phyloP scores from a whole-genome alignment of 2,113 vertebrate genomes.

The Oncorhynchus nerka region DNA sequence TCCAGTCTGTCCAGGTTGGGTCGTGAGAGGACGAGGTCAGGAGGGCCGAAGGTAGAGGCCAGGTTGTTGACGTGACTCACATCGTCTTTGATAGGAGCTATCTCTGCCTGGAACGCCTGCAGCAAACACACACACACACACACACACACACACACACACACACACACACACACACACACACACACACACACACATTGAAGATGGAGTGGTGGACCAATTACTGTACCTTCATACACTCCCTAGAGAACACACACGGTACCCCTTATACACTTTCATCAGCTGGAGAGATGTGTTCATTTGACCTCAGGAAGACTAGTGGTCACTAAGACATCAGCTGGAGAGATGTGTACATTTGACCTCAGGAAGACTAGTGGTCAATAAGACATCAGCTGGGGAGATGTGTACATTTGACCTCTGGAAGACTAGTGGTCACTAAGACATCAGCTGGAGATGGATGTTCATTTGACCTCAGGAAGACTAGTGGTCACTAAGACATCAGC shows the following conservation, averaged over 20 bases:
- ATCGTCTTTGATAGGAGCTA: constrained; percentile 87
- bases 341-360: too few species aligned
- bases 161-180: constrained; percentile 7
- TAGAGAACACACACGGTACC: neutral
- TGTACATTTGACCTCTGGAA: too few species aligned
- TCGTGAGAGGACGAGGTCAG: constrained; percentile 85
- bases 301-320: too few species aligned
- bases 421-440: too few species aligned
- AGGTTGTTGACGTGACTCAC: constrained; percentile 87
- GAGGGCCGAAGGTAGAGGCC: constrained; percentile 77
- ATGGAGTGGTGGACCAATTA: neutral
- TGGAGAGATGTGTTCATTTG: too few species aligned
- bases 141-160: constrained; percentile 8
- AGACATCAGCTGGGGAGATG: too few species aligned
- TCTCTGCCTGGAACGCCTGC: constrained; percentile 87
- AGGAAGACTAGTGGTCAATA: too few species aligned
- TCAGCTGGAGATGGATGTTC: too few species aligned
- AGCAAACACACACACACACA: constrained; percentile 11
- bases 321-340: too few species aligned
- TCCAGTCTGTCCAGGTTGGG: constrained; percentile 86
- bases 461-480: too few species aligned
- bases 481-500: too few species aligned
- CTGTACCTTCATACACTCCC: constrained; percentile 2
- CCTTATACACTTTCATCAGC: neutral
- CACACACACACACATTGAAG: neutral